Evolutionary conservation across 1,140 invertebrate genomes (phyloP), one percentile per base, ranked within the genome.

Genomic region (Zaprionus ornatus): DNA sequence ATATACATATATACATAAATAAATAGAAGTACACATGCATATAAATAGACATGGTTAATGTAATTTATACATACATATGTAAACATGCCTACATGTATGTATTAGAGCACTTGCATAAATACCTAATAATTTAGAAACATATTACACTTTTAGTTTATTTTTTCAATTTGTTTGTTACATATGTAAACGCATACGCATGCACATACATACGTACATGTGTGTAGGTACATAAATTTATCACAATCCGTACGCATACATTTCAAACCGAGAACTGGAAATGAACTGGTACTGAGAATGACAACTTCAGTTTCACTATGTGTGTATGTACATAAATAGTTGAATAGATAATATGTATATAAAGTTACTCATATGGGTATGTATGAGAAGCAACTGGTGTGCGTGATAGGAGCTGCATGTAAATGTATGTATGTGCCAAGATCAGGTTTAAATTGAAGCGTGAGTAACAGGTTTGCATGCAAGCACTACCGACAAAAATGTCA

Each of bases 381-480:
- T 50, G 17, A 50, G 27, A 54, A 68, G 55, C 29, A 52, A 56
- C 40, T 32, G 42, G 50, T 61, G 48, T 45, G 50, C 37, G 9
- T 57, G 37, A 15, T 64, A 54, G 63, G 37, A 21, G 32, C 17
- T 19, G 52, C 54, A 25, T 63, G 66, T 70, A 17, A n/a, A 17
- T 37, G 29, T 62, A 37, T 69, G 32, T 71, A 52, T 66, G 66
- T 45, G 66, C 72, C 68, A 71, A 75, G 61, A 75, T 75, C 73
- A 75, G 73, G 73, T 75, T 75, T 71, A 37, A 62, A 37, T 64
- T 45, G 25, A 71, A 71, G 67, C 73, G 73, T 71, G 67, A 75
- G 73, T 60, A 75, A 75, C 73, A 70, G 67, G 73, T 70, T 75
- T 75, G 73, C 67, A 71, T 75, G 42, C 57, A 75, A 64, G 56